Conservation (phyloP, 1,140 invertebrate species). For the Drosophila burlai region DNA sequence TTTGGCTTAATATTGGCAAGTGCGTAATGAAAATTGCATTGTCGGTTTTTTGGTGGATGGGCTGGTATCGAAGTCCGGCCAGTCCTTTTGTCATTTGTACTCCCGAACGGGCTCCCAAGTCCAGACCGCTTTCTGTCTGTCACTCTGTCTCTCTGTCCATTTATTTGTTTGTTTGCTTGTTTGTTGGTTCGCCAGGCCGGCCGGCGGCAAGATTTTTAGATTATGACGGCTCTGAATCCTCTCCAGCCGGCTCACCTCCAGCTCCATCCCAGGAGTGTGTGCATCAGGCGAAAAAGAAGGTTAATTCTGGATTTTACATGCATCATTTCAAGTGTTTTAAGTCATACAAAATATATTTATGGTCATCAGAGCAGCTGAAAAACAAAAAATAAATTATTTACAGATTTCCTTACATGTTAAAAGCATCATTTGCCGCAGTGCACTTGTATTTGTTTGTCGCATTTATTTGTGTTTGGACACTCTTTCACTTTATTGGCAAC, state of each 20-base stretch:
- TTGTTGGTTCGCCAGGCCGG: slow-evolving; percentile 37
- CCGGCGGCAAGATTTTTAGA: slow-evolving; percentile 72
- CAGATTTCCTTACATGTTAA: no score
- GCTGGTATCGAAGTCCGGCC: slow-evolving; percentile 10
- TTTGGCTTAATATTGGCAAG: slow-evolving; percentile 66
- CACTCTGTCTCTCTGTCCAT: neutral
- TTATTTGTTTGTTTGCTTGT: slow-evolving; percentile 19
- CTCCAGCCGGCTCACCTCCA: slow-evolving; percentile 15
- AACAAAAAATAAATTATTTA: neutral
- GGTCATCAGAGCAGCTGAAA: neutral
- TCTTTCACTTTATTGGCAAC: slow-evolving; percentile 64
- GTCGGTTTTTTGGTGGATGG: slow-evolving; percentile 38
- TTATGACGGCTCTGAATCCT: slow-evolving; percentile 66
- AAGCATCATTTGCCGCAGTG: slow-evolving; percentile 13
- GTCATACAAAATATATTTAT: neutral
- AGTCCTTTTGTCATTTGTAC: slow-evolving; percentile 53
- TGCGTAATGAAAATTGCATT: slow-evolving; percentile 80
- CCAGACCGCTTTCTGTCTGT: slow-evolving; percentile 39
- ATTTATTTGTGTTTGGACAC: slow-evolving; percentile 53
- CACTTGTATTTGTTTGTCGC: slow-evolving; percentile 5
- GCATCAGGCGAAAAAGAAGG: neutral
- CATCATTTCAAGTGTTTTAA: neutral
- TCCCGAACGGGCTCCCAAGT: slow-evolving; percentile 15
- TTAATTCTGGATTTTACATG: neutral
- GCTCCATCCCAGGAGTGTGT: neutral